A percentile compares a stretch with the other conserved stretches of the same genome.
Evolutionary conservation across 1,140 invertebrate species (phyloP).

Genomic region (Globodera rostochiensis): DNA sequence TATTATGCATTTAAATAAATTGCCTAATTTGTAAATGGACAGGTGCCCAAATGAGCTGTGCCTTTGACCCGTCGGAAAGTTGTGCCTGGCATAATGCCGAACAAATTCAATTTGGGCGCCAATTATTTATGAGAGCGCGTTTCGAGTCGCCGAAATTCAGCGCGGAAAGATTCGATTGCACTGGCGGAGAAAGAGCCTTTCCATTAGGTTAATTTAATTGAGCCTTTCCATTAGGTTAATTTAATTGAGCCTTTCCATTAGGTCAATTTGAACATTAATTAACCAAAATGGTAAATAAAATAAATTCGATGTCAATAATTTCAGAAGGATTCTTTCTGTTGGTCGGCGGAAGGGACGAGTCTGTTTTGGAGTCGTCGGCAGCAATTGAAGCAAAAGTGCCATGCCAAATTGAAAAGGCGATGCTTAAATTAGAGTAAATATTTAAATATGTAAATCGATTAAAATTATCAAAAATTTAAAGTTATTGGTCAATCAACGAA

Average conservation of each 20-base stretch:
- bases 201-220: constrained; percentile 36
- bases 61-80: constrained; percentile 42
- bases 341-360: constrained; percentile 33
- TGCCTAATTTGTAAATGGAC: background rate
- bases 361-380: constrained; percentile 27
- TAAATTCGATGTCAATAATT: constrained; percentile 3
- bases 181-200: constrained; percentile 45
- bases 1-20: background rate
- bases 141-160: constrained; percentile 47
- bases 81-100: constrained; percentile 47
- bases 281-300: too few relatives aligned
- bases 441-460: background rate
- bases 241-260: constrained; percentile 42
- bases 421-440: constrained; percentile 48
- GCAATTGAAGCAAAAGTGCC: constrained; percentile 45
- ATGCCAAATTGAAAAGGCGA: constrained; percentile 44
- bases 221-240: too few relatives aligned
- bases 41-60: constrained; percentile 32
- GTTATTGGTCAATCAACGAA: constrained; percentile 54
- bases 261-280: constrained; percentile 26
- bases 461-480: constrained; percentile 10
- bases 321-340: constrained; percentile 52
- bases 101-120: constrained; percentile 8
- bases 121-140: constrained; percentile 41
- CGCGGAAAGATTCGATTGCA: constrained; percentile 51